phyloP scores from a whole-genome alignment of 1,140 invertebrate species.

The Pinna nobilis region DNA sequence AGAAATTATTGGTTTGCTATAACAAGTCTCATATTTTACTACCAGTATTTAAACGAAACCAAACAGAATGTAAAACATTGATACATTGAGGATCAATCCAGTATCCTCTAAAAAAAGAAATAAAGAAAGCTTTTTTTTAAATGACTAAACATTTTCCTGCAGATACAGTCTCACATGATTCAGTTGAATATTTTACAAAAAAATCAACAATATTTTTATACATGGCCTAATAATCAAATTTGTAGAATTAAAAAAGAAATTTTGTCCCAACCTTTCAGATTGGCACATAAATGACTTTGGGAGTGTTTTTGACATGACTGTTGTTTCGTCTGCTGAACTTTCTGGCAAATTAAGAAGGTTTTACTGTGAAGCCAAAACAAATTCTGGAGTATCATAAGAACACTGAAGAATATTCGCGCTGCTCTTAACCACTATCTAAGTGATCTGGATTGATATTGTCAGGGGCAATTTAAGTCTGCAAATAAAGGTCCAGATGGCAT shows the following conservation, averaged over 20 bases:
- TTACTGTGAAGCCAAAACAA: conserved; percentile 13
- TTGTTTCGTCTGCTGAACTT: neutral
- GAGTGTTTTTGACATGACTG: neutral
- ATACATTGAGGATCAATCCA: no score
- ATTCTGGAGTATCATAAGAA: neutral
- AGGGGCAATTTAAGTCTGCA: conserved; percentile 18
- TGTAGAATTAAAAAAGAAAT: neutral
- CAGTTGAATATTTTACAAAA: no score
- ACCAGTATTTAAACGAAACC: no score
- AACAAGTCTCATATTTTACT: no score
- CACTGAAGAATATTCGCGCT: neutral
- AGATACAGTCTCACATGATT: no score
- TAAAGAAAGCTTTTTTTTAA: no score
- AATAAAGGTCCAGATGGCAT: conserved; percentile 14
- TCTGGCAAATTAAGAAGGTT: neutral
- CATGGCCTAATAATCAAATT: no score
- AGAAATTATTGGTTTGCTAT: no score
- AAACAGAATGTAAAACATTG: no score
- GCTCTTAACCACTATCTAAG: neutral
- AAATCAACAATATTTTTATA: no score
- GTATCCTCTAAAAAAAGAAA: no score
- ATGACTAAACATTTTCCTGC: no score
- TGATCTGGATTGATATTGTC: conserved; percentile 29
- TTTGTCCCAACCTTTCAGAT: neutral
- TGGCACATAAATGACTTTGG: neutral